These are phyloP conservation scores for Anoura caudifer DNA, from an alignment of 2,113 vertebrate species.

Conservation along the genomic window DNA sequence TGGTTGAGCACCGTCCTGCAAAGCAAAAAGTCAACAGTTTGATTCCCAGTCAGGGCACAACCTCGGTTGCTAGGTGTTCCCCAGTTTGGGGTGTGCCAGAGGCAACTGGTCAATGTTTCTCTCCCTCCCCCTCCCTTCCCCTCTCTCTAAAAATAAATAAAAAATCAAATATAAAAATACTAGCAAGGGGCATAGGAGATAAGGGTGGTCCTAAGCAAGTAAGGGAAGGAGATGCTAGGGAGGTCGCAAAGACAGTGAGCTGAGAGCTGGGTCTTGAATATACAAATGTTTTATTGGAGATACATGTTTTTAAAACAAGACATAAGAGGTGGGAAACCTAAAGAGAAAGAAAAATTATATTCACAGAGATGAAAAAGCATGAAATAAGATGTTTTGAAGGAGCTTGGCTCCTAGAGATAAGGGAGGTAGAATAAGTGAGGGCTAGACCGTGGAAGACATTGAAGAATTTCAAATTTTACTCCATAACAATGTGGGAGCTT, in stretches of 20 bases:
- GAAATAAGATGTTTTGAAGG: not conserved
- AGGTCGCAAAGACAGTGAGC: not conserved
- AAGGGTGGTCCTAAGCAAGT: not conserved
- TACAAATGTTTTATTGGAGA: not conserved
- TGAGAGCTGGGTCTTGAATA: not conserved
- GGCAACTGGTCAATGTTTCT: too few species aligned
- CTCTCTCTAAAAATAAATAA: too few species aligned
- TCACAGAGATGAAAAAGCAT: not conserved
- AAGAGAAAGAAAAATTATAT: not conserved
- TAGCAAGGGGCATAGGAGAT: not conserved
- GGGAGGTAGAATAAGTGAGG: not conserved
- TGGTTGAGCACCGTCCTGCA: too few species aligned
- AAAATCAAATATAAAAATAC: not conserved
- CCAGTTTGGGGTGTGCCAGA: too few species aligned
- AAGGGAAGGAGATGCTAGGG: not conserved
- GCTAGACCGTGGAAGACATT: not conserved
- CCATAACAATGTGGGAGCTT: not conserved
- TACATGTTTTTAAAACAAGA: not conserved
- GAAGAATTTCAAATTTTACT: not conserved
- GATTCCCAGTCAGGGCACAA: too few species aligned
- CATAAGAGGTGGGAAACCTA: not conserved
- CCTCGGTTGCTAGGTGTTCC: too few species aligned
- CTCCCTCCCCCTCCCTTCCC: too few species aligned
- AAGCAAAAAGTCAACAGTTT: too few species aligned
- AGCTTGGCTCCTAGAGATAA: not conserved